Evolutionary conservation across 2,797 vertebrate genomes (phyloP), one percentile per base, ranked within the genome.

Genomic region (Premnoplex brunnescens): DNA sequence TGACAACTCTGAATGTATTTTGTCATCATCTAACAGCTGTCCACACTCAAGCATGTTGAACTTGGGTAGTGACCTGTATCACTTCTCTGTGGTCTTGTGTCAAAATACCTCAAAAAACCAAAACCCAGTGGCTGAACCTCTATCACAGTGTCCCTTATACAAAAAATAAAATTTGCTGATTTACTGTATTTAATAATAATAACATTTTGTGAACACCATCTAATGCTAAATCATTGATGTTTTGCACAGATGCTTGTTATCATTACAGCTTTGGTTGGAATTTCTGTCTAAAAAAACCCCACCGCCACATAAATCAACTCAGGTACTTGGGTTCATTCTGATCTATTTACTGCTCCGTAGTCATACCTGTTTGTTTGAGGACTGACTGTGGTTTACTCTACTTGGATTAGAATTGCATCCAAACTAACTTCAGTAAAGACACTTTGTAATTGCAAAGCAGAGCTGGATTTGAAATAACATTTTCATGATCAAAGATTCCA

Each of bases 401-500:
- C 73, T 88, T 69, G 59, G 71, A 46, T 77, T 85, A 54, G 60
- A 96, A 79, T 14, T 91, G 75, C 68, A 85, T 87, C 60, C 78
- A 95, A 88, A 82, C 49, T 82, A 79, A 85, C 83, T 93, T 91
- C 59, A 85, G 80, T 85, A n/a, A 92, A 89, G 63, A 63, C 28
- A 54, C 43, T 88, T 78, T 26, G 28, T 90, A 95, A 89, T 82
- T 56, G 67, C 4, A 0, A 87, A 89, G 77, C 41, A 95, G 86
- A 96, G 91, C 86, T 91, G 84, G 63, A 95, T 95, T 94, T 85
- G 67, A 96, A 96, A 59, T 85, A 92, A 85, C 44, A 46, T 93
- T 95, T 86, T 87, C 77, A 91, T 74, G 94, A 95, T 96, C 95
- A 96, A 95, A 96, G 95, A 92, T 89, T 78, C 83, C 36, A 81